Evolutionary conservation across 2,797 vertebrate species (phyloP).

Genomic region (Aeoliscus strigatus): DNA sequence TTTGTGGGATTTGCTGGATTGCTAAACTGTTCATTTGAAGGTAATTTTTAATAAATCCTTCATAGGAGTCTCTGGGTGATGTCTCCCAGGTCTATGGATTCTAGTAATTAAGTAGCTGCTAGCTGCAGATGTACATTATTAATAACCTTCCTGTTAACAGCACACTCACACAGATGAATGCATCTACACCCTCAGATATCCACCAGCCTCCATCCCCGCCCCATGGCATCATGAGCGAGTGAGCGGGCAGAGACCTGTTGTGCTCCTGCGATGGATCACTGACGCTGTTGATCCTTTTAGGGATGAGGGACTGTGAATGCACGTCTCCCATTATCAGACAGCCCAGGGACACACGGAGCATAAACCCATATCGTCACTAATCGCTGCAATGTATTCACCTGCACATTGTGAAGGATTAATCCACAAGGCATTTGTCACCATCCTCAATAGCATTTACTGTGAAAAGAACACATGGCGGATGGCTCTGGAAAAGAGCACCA

Average conservation of each 20-base stretch:
- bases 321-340: constrained; percentile 32
- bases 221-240: constrained; percentile 19
- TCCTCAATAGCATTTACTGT: constrained; percentile 14
- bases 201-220: constrained; percentile 11
- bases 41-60: too few species aligned
- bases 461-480: constrained; percentile 14
- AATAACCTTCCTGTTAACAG: constrained; percentile 16
- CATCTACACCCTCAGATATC: too few species aligned
- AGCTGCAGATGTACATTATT: too few species aligned
- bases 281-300: constrained; percentile 25
- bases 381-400: constrained; percentile 51
- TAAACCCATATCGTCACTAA: constrained; percentile 44
- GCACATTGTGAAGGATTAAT: constrained; percentile 44
- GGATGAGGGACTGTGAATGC: constrained; percentile 40
- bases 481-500: constrained; percentile 19
- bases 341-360: constrained; percentile 32
- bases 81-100: too few species aligned
- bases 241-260: constrained; percentile 12
- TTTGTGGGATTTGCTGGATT: too few species aligned
- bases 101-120: too few species aligned
- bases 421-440: constrained; percentile 12
- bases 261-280: too few species aligned
- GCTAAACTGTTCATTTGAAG: too few species aligned
- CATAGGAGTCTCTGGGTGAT: too few species aligned
- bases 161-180: constrained; percentile 3